Conservation (phyloP, 2,888 invertebrate species). For the Ormia ochracea region DNA sequence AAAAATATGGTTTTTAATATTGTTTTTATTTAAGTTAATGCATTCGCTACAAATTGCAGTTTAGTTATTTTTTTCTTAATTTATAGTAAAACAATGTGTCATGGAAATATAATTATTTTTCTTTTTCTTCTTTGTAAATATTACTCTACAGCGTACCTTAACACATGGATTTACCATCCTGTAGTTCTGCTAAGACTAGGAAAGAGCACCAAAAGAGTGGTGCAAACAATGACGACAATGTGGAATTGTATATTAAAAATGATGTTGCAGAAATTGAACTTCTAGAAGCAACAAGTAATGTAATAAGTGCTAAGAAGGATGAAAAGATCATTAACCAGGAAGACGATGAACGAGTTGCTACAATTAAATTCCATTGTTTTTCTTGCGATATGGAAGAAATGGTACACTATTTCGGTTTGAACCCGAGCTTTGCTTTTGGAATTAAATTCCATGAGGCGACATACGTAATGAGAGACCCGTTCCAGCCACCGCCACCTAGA, state of each 20-base stretch:
- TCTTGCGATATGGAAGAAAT: conserved; percentile 83
- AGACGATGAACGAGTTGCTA: conserved; percentile 72
- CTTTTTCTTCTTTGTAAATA: conserved; percentile 12
- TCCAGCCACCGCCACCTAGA: conserved; percentile 80
- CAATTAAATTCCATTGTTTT: conserved; percentile 79
- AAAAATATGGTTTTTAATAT: neutral
- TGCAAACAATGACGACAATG: conserved; percentile 56
- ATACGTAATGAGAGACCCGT: conserved; percentile 91
- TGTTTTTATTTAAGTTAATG: neutral
- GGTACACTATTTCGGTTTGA: conserved; percentile 85
- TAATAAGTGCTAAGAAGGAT: neutral
- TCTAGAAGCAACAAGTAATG: conserved; percentile 61
- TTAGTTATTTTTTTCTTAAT: neutral
- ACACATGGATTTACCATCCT: neutral
- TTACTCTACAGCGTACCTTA: neutral
- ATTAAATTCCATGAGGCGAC: conserved; percentile 84
- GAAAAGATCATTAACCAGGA: conserved; percentile 58
- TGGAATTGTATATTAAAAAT: conserved; percentile 63
- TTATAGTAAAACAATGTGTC: neutral
- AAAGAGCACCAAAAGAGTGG: neutral
- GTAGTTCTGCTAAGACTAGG: neutral
- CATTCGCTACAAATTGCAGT: too few relatives aligned
- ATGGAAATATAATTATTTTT: neutral
- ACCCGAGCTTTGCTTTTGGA: conserved; percentile 84
- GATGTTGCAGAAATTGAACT: conserved; percentile 71